Evolutionary conservation across 2,888 invertebrate genomes (phyloP).

Genomic region (Pristionchus arcanus): DNA sequence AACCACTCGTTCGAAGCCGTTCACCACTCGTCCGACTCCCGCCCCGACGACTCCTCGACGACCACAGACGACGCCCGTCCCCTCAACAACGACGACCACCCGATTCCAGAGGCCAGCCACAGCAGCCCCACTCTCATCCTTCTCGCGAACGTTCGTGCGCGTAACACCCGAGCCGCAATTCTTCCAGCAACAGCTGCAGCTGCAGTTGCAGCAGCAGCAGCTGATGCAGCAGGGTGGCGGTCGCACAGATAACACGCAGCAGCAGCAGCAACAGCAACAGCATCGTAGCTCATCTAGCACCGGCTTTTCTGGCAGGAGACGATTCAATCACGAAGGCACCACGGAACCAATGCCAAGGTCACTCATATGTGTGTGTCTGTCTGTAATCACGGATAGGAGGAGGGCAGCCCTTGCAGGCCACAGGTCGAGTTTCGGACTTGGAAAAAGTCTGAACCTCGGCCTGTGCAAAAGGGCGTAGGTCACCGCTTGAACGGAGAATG

Average conservation of each 20-base stretch:
- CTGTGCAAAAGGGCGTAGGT: not conserved
- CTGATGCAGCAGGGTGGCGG: conserved; percentile 8
- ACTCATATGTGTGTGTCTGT: not conserved
- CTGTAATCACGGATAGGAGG: too few species aligned
- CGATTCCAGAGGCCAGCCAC: conserved; percentile 3
- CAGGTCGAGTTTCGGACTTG: not conserved
- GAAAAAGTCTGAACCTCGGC: not conserved
- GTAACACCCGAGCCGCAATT: not conserved
- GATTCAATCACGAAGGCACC: not conserved
- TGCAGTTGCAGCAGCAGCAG: conserved; percentile 3
- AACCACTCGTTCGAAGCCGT: conserved; percentile 54
- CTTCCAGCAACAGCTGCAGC: not conserved
- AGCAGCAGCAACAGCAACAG: conserved; percentile 14
- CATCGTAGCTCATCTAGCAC: conserved; percentile 41
- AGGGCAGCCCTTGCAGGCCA: not conserved
- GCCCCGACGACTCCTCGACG: conserved; percentile 47
- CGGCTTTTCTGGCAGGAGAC: not conserved
- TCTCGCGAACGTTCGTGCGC: conserved; percentile 51
- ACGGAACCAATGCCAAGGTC: not conserved
- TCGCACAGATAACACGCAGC: conserved; percentile 43
- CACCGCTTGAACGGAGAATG: not conserved
- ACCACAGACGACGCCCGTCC: conserved; percentile 5
- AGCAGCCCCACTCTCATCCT: not conserved
- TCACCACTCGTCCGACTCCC: conserved; percentile 19
- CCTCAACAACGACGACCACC: conserved; percentile 12